Evolutionary conservation across 1,140 invertebrate genomes (phyloP), one percentile per base, ranked within the genome.

Genomic region (Parapsyche elsis): DNA sequence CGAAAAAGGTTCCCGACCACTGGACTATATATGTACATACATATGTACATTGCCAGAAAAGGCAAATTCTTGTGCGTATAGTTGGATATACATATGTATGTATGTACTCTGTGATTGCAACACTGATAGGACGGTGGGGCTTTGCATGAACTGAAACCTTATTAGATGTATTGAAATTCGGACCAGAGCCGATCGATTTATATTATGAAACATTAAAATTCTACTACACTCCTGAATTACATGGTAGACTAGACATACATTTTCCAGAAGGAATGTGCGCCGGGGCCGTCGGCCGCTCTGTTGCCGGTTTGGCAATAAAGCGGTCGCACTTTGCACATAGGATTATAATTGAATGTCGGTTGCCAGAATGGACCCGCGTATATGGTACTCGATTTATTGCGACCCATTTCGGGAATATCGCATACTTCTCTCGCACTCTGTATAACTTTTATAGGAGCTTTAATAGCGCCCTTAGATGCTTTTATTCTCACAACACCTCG

Each of bases 281-380:
- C 30, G 26, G 26, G 19, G n/a, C 23, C 30, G 10, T 67, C 61
- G 61, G 16, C 21, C 70, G 30, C 16, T 38, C 45, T 75, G 71
- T 46, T 75, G 45, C 38, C 38, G 16, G 38, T 53, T 53, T 24
- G 24, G 71, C 46, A 75, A 75, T 75, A 75, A 49, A 75, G 44
- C 71, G 45, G 45, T 53, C 49, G 16, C 49, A 53, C 49, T 53
- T 53, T 53, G 9, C 14, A 71, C 44, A 24, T 4, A 30, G 44
- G 75, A 77, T 79, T 71, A 79, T 79, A 79, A 79, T 79, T 79
- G 78, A 79, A 73, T 73, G 67, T 78, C 78, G 78, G 70, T 74
- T 30, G 26, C 26, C 30, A 21, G 38, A 78, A 78, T 78, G 61
- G 46, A 71, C 70, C 26, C 64, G 14, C 24, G 23, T 21, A 23